These are phyloP conservation scores for Zootoca vivipara DNA, from an alignment of 2,113 vertebrate genomes.

Conservation along the genomic window DNA sequence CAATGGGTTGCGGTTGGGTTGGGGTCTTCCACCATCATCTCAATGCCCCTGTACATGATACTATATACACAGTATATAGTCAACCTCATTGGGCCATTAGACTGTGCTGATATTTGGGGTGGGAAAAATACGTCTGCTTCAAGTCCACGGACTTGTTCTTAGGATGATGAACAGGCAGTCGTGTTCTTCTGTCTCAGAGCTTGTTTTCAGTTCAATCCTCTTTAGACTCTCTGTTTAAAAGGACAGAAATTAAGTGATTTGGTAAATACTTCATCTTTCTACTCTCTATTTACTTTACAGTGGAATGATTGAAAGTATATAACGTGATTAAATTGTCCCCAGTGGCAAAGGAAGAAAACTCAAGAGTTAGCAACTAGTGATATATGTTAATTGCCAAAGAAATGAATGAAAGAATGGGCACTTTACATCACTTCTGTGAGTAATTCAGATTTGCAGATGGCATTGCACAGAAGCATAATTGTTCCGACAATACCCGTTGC, in stretches of 20 bases:
- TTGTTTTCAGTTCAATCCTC: not conserved
- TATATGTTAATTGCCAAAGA: slow-evolving; percentile 3
- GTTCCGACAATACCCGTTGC: not conserved
- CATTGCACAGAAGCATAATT: slow-evolving; percentile 19
- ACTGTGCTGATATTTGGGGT: not conserved
- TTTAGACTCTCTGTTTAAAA: not conserved
- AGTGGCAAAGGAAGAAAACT: not conserved
- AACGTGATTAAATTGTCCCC: not conserved
- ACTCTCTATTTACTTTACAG: not conserved
- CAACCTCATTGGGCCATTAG: not conserved
- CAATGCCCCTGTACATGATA: not conserved
- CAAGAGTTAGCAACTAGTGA: not conserved
- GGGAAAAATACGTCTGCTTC: not conserved
- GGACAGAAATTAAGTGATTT: not conserved
- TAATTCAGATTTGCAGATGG: not conserved
- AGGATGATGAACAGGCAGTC: not conserved
- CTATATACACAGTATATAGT: not conserved
- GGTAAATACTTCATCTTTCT: not conserved
- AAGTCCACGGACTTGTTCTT: not conserved
- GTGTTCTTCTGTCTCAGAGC: not conserved
- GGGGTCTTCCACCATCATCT: not conserved
- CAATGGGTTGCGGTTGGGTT: not conserved
- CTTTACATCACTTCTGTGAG: not conserved
- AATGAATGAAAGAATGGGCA: not conserved
- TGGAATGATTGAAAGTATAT: not conserved